Evolutionary conservation across 1,140 invertebrate species (phyloP), one percentile per base, ranked within the genome.

Genomic region (Condylostylus longicornis): DNA sequence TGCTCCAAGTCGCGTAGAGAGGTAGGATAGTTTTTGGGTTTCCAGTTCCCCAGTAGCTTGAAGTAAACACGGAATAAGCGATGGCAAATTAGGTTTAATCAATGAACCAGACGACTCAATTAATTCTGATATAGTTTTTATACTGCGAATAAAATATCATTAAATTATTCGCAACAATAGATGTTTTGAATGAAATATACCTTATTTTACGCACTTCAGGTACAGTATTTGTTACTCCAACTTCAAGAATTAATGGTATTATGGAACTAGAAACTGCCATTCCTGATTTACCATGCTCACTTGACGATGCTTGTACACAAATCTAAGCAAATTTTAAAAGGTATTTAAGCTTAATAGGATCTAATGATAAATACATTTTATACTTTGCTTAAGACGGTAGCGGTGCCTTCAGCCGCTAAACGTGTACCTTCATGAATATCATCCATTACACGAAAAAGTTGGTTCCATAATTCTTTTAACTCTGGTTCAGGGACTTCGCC

Each of bases 371-470:
- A 30, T n/a, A 19, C 19, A 36, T 20, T 18, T 47, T 51, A 64
- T 61, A 87, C 81, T 61, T 84, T 84, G 47, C 82, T 82, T 2
- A 95, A 63, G 31, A 79, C 67, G 47, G 74, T 75, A 4, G 81
- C 72, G 0, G 87, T 82, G 41, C 72, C 70, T 20, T 74, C 77
- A 19, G 89, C 89, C 3, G 82, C 77, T 42, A 74, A 64, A 38
- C 89, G 65, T 1, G 89, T 91, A 17, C 75, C 78, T 55, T 90
- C 86, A 54, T 94, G 90, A 49, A 91, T 83, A 62, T 94, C 89
- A 61, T 94, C 90, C 75, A 89, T 82, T 1, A 94, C 87, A 21
- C 83, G 64, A 51, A 94, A 87, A 21, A 91, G 61, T 53, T 81
- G 78, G 9, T 68, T 67, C 84, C 87, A 91, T 3, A 94, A 64